Conservation (phyloP, 2,113 vertebrate genomes). For the Antechinus stuartii region DNA sequence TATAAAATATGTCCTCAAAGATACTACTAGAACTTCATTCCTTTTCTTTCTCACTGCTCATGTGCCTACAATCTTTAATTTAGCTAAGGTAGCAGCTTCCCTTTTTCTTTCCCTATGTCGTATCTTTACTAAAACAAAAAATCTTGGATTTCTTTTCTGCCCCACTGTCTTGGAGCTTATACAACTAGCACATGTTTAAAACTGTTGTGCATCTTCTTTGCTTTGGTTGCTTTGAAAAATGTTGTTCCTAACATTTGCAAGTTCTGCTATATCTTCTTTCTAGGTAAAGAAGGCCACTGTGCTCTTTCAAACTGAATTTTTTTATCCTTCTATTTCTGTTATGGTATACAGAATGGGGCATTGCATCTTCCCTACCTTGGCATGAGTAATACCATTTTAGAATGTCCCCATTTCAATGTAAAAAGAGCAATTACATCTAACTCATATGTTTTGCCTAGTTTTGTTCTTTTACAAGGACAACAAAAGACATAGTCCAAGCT, state of each 20-base stretch:
- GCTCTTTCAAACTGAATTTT: background rate
- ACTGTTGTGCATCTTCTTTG: background rate
- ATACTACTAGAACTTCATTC: background rate
- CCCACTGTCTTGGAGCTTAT: constrained; percentile 8
- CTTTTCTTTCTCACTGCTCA: background rate
- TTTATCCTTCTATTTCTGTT: background rate
- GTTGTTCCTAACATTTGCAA: background rate
- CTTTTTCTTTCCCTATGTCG: background rate
- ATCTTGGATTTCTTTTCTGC: background rate
- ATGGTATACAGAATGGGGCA: background rate
- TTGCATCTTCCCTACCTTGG: background rate
- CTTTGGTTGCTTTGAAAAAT: constrained; percentile 19
- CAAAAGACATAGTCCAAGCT: background rate
- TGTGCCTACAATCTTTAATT: background rate
- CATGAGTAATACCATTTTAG: background rate
- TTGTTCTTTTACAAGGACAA: background rate
- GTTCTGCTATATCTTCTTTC: background rate
- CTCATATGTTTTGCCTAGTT: background rate
- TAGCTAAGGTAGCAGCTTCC: background rate
- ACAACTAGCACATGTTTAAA: background rate
- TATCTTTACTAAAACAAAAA: background rate
- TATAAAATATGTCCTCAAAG: constrained; percentile 36
- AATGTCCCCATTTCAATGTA: background rate
- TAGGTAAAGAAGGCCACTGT: background rate
- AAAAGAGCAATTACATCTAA: background rate